Evolutionary conservation across 2,888 invertebrate species (phyloP), one percentile per base, ranked within the genome.

Genomic region (Alviniconcha strummeri): DNA sequence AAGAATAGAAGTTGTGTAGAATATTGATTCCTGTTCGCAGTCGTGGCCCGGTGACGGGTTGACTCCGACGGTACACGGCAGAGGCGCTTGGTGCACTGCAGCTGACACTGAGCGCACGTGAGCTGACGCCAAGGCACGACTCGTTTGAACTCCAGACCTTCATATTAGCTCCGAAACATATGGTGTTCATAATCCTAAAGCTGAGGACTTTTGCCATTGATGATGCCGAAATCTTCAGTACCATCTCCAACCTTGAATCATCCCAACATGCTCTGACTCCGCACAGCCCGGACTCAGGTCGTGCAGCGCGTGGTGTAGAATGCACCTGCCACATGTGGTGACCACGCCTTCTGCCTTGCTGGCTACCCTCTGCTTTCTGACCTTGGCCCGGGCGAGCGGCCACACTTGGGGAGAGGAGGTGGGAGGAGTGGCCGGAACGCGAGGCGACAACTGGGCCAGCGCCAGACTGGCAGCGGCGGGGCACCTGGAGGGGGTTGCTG

Each of bases 321-420:
- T 78, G 78, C 78, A 60, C 78, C 36, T 78, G 64, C 15, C 64
- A 3, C 78, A 36, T 15, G 64, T 11, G 13, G 17, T 78, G 78
- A 64, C 64, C 64, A 19, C 77, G 8, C 74, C 74, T 52, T 54
- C 52, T 9, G 74, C 74, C 74, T 60, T 9, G 57, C 64, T 78
- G 64, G 15, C 52, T 52, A 56, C 56, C 56, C 7, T n/a, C 19
- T 19, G 36, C 5, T 3, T 19, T 5, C 56, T 69, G 55, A 64
- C 52, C 69, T 64, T 81, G 56, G 52, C 64, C 78, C 19, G 15
- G 64, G 19, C 78, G 52, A n/a, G 60, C 2, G 55, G 76, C 36
- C 9, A 7, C 4, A n/a, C 11, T 56, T 52, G 57, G 54, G 69
- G 11, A 8, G 67, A 57, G 11, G 19, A 17, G 67, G 67, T 3